Conservation (phyloP, 2,888 invertebrate species). For the Mantis religiosa region DNA sequence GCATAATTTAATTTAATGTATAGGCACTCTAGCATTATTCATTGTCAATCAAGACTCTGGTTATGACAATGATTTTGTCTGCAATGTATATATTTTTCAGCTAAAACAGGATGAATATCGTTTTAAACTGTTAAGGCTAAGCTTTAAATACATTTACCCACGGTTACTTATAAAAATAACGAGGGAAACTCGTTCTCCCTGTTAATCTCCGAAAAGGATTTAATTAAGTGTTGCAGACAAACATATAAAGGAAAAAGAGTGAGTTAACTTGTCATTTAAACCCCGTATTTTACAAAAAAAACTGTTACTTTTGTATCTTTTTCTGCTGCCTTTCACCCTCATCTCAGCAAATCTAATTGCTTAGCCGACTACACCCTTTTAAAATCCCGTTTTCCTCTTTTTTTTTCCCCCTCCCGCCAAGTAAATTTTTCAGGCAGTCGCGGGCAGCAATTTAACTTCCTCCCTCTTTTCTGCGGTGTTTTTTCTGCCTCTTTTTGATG, state of each 20-base stretch:
- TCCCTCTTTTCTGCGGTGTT: not conserved
- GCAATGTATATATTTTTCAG: too few species aligned
- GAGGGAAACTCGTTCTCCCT: too few species aligned
- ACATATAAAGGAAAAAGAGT: not conserved
- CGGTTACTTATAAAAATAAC: too few species aligned
- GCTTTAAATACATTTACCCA: too few species aligned
- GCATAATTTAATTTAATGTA: too few species aligned
- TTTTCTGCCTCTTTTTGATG: constrained; percentile 14
- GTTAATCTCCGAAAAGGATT: not conserved
- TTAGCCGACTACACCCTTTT: constrained; percentile 8
- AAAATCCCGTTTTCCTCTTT: constrained; percentile 12
- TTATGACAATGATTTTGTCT: too few species aligned
- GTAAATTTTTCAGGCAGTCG: constrained; percentile 13
- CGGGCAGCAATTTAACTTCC: constrained; percentile 18
- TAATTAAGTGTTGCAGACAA: not conserved
- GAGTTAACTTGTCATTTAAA: not conserved
- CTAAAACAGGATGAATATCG: too few species aligned
- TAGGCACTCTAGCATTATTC: too few species aligned
- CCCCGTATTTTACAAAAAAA: not conserved
- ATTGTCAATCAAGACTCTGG: too few species aligned
- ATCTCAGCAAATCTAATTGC: not conserved
- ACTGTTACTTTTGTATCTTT: not conserved
- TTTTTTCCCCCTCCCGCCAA: not conserved
- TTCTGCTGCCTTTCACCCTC: not conserved
- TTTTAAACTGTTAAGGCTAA: too few species aligned